Evolutionary conservation across 2,113 vertebrate genomes (phyloP).

Genomic region (Pluvianellus socialis): DNA sequence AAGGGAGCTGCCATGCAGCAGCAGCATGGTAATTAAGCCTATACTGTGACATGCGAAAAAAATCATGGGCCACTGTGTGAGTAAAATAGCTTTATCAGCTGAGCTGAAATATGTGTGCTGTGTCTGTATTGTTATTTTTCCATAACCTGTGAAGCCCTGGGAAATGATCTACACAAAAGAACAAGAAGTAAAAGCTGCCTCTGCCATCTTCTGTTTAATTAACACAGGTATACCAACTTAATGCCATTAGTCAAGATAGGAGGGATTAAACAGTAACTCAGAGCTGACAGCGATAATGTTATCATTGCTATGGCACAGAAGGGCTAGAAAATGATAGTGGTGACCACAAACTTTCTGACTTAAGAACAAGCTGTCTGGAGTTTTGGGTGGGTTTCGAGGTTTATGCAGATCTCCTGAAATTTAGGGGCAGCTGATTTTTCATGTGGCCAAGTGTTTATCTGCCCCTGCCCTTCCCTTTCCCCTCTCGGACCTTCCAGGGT

Average conservation of each 20-base stretch:
- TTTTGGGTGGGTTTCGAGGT: neutral
- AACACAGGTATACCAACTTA: constrained; percentile 17
- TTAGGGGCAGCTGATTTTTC: neutral
- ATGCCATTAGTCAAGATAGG: constrained; percentile 48
- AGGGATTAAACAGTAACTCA: constrained; percentile 45
- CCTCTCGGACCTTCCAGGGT: neutral
- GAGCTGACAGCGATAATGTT: neutral
- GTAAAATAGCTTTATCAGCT: constrained; percentile 33
- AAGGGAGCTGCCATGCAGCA: constrained; percentile 3
- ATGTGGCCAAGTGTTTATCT: constrained; percentile 16
- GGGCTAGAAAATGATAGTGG: neutral
- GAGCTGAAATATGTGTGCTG: neutral
- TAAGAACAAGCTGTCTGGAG: neutral
- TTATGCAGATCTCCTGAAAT: neutral
- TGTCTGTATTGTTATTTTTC: constrained; percentile 10
- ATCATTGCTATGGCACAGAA: neutral
- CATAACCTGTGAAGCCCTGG: neutral
- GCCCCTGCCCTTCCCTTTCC: constrained; percentile 40
- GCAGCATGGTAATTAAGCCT: neutral
- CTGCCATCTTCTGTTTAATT: constrained; percentile 49
- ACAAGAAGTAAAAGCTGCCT: constrained; percentile 15
- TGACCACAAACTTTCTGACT: neutral
- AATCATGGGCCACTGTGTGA: neutral
- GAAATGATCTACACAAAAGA: constrained; percentile 24
- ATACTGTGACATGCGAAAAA: neutral